These are phyloP conservation scores for Brachionus asplanchnoidis DNA, from an alignment of 1,140 invertebrate species.

Conservation along the genomic window DNA sequence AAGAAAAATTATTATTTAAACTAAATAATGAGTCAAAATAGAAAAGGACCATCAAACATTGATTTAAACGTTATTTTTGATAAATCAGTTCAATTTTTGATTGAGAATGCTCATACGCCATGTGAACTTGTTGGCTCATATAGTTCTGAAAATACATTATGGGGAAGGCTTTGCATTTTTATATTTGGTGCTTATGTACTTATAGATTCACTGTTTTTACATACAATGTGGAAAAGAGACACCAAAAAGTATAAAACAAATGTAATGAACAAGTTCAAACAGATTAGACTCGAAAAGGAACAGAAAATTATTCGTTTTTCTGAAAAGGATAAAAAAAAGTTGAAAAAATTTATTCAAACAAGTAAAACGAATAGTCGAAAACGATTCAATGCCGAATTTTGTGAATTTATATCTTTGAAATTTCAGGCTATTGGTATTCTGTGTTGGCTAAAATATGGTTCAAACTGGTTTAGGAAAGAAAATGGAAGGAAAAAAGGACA, in stretches of 20 bases:
- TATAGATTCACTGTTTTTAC: not conserved
- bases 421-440: not conserved
- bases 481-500: not conserved
- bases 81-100: not conserved
- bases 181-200: not conserved
- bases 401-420: not conserved
- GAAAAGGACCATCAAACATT: not conserved
- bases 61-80: not conserved
- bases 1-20: not conserved
- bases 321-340: not conserved
- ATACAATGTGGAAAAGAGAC: conserved; percentile 18
- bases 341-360: not conserved
- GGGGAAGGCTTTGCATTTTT: not conserved
- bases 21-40: not conserved
- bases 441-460: not conserved
- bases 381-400: not conserved
- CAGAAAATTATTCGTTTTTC: not conserved
- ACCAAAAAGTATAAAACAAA: not conserved
- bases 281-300: too few relatives aligned
- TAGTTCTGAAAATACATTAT: not conserved
- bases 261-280: not conserved
- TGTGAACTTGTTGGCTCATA: not conserved
- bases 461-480: conserved; percentile 18
- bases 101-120: not conserved
- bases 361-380: not conserved